Conservation (phyloP, 2,797 vertebrate genomes). For the Sebastolobus altivelis region DNA sequence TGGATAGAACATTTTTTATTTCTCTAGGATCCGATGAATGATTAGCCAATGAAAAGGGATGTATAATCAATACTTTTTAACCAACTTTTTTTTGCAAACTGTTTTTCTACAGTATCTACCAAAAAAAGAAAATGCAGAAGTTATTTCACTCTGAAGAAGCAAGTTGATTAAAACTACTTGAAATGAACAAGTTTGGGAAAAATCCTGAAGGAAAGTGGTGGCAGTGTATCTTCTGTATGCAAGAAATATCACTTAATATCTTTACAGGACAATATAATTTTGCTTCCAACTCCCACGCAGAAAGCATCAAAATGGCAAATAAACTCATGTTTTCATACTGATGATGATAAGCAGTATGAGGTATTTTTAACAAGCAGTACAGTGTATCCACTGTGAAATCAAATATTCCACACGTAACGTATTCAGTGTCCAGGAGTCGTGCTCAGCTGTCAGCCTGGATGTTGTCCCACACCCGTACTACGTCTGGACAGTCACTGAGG, state of each 20-base stretch:
- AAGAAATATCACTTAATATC: background rate
- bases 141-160: background rate
- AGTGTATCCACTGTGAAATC: background rate
- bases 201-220: background rate
- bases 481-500: conserved; percentile 83
- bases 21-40: background rate
- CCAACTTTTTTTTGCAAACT: background rate
- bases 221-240: background rate
- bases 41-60: background rate
- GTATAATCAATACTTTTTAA: background rate
- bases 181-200: background rate
- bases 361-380: background rate
- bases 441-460: conserved; percentile 82
- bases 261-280: background rate
- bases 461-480: conserved; percentile 91
- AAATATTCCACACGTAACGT: conserved; percentile 9
- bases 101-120: background rate
- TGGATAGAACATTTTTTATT: background rate
- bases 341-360: background rate
- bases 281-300: background rate
- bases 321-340: background rate
- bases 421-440: conserved; percentile 1
- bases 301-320: conserved; percentile 7
- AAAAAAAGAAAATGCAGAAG: background rate
- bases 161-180: background rate